These are phyloP conservation scores for Rhogogaster chlorosoma DNA, from an alignment of 2,888 invertebrate genomes.

Conservation along the genomic window DNA sequence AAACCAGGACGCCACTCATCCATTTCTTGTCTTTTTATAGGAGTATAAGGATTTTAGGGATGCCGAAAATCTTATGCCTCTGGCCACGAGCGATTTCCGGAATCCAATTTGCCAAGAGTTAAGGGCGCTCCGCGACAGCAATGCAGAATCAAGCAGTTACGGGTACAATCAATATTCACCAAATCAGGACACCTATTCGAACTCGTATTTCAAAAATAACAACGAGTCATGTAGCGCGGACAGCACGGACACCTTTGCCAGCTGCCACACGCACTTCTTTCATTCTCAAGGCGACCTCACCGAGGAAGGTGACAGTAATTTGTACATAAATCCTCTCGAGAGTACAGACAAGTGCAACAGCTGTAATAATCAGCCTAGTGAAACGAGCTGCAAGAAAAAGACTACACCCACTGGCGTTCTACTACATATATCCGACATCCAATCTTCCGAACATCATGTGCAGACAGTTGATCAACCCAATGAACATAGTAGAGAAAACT, in stretches of 20 bases:
- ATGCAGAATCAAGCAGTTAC: constrained; percentile 77
- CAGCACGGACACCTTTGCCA: constrained; percentile 97
- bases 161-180: constrained; percentile 62
- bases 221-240: constrained; percentile 79
- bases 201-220: constrained; percentile 67
- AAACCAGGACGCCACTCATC: background rate
- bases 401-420: constrained; percentile 73
- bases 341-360: constrained; percentile 79
- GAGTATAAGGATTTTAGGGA: constrained; percentile 95
- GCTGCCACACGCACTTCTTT: constrained; percentile 97
- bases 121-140: constrained; percentile 82
- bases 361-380: constrained; percentile 34
- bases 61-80: constrained; percentile 93
- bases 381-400: constrained; percentile 55
- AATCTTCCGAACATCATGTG: constrained; percentile 74
- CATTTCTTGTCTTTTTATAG: constrained; percentile 78
- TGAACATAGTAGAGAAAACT: constrained; percentile 79
- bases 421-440: constrained; percentile 56
- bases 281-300: constrained; percentile 91
- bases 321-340: constrained; percentile 92
- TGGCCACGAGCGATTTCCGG: constrained; percentile 91
- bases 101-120: constrained; percentile 91
- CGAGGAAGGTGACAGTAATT: constrained; percentile 88
- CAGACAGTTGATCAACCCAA: constrained; percentile 76
- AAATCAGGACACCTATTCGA: constrained; percentile 52